Percentiles rank a stretch among this genome's conserved stretches.
Conservation (phyloP, 2,797 vertebrate species). For the Gastrophryne carolinensis region DNA sequence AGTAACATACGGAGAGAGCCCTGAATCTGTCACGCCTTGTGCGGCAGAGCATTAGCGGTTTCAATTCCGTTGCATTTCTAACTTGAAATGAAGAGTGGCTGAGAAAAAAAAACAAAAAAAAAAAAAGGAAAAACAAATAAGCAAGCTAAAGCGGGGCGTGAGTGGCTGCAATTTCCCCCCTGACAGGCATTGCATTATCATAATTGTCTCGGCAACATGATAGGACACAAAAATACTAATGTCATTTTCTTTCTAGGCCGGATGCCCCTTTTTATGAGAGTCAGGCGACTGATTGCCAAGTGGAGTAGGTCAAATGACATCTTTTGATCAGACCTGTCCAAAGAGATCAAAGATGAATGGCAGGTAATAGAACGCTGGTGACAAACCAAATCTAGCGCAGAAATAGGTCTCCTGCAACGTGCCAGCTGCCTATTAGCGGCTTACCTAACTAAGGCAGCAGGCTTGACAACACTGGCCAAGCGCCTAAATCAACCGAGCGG, state of each 20-base stretch:
- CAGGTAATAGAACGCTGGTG: conserved; percentile 97
- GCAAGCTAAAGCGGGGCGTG: conserved; percentile 83
- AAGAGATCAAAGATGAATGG: conserved; percentile 98
- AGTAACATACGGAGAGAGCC: conserved; percentile 65
- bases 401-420: conserved; percentile 95
- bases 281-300: conserved; percentile 96
- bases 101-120: conserved; percentile 67
- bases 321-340: conserved; percentile 99
- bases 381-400: conserved; percentile 97
- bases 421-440: conserved; percentile 98
- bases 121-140: conserved; percentile 75
- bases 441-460: conserved; percentile 86
- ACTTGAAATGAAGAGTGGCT: conserved; percentile 80
- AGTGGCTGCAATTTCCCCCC: conserved; percentile 84
- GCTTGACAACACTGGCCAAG: conserved; percentile 83
- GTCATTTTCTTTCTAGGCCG: conserved; percentile 98
- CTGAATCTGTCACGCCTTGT: conserved; percentile 65
- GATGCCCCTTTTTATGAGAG: conserved; percentile 92
- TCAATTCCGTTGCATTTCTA: conserved; percentile 82
- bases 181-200: conserved; percentile 96
- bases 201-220: conserved; percentile 99
- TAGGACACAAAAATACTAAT: conserved; percentile 99
- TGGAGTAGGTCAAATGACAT: conserved; percentile 96
- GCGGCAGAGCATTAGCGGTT: conserved; percentile 77
- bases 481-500: conserved; percentile 96